Percentiles rank a stretch among this genome's conserved stretches.
Evolutionary conservation across 2,888 invertebrate genomes (phyloP).

Genomic region (Cepaea hortensis): DNA sequence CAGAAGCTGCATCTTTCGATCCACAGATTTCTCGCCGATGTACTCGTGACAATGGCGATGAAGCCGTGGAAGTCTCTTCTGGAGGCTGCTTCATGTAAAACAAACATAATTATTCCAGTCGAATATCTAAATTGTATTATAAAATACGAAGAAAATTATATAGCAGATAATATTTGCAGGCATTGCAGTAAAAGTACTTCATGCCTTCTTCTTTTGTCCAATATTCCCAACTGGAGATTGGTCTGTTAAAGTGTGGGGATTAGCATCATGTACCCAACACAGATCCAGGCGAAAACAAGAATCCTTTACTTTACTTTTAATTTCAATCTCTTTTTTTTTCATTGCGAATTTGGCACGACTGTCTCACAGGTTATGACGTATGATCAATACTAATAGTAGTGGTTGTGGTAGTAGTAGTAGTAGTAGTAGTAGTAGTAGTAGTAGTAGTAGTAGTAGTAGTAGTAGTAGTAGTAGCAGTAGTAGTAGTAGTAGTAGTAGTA

Average conservation of each 20-base stretch:
- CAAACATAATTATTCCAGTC: not conserved
- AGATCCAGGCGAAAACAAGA: too few relatives aligned
- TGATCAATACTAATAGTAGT: not conserved
- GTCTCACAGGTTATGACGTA: too few relatives aligned
- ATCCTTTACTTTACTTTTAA: too few relatives aligned
- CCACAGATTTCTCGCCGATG: not conserved
- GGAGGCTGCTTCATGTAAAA: not conserved
- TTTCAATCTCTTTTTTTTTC: too few relatives aligned
- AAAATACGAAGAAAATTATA: not conserved
- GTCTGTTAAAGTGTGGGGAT: too few relatives aligned
- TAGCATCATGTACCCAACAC: too few relatives aligned
- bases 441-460: constrained; percentile 37
- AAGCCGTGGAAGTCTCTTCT: too few relatives aligned
- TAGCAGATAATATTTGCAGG: not conserved
- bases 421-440: constrained; percentile 25
- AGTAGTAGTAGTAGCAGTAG: constrained; percentile 33
- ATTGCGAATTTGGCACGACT: too few relatives aligned
- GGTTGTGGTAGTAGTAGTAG: constrained; percentile 9
- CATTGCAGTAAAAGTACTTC: too few relatives aligned
- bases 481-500: constrained; percentile 24
- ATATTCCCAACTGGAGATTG: too few relatives aligned
- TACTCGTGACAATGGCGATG: not conserved
- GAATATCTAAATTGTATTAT: not conserved
- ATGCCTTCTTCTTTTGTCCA: too few relatives aligned
- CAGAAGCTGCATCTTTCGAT: not conserved